Evolutionary conservation across 2,888 invertebrate genomes (phyloP).

Genomic region (Caenorhabditis sp.): DNA sequence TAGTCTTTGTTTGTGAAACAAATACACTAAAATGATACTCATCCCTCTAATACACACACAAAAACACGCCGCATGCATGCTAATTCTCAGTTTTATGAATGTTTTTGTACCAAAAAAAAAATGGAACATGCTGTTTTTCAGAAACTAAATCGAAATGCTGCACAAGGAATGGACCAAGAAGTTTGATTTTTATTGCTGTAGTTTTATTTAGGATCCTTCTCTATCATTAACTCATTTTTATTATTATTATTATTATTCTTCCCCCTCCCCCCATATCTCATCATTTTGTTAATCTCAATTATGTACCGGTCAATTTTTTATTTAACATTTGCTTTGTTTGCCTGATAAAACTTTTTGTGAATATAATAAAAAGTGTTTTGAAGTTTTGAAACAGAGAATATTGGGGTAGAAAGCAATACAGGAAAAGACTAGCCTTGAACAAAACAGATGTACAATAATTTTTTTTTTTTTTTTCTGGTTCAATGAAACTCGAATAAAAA

Average conservation of each 20-base stretch:
- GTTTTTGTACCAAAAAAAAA: not conserved
- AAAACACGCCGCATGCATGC: not conserved
- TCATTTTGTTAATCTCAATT: constrained; percentile 6
- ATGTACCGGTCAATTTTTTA: not conserved
- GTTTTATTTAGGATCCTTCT: not conserved
- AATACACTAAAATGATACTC: not conserved
- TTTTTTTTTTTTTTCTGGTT: too few relatives aligned
- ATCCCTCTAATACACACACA: not conserved
- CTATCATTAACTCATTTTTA: not conserved
- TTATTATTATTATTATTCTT: too few relatives aligned
- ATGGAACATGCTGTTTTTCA: constrained; percentile 6
- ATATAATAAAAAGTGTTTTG: too few relatives aligned
- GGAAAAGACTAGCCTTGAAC: too few relatives aligned
- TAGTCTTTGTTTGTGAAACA: not conserved
- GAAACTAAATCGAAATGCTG: constrained; percentile 28
- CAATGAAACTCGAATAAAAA: too few relatives aligned
- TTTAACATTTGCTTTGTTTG: not conserved
- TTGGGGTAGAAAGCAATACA: too few relatives aligned
- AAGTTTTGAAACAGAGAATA: too few relatives aligned
- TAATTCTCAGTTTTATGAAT: not conserved
- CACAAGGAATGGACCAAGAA: constrained; percentile 30
- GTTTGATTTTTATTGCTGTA: constrained; percentile 2
- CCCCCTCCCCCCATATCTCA: not conserved
- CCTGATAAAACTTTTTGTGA: not conserved
- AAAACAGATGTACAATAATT: too few relatives aligned